phyloP scores from a whole-genome alignment of 1,140 invertebrate genomes.

The Pseudobourletiella spinata region DNA sequence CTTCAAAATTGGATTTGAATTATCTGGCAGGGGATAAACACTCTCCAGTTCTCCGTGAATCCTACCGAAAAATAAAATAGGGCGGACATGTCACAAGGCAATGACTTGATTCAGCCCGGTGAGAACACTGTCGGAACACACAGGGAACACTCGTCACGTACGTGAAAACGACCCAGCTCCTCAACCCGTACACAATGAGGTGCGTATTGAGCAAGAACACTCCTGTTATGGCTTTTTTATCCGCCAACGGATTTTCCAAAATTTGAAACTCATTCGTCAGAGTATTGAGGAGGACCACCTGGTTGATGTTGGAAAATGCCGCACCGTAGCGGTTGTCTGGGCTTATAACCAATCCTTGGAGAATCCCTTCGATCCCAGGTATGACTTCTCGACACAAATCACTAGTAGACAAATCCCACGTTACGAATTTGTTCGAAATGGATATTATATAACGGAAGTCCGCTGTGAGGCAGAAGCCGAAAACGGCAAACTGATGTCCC shows the following conservation, averaged over 20 bases:
- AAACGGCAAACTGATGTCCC: conserved; percentile 95
- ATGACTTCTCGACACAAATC: conserved; percentile 84
- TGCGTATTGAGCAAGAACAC: conserved; percentile 66
- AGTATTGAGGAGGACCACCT: conserved; percentile 75
- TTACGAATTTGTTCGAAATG: conserved; percentile 93
- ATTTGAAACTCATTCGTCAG: conserved; percentile 81
- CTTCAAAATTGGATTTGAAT: conserved; percentile 40
- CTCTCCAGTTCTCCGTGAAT: conserved; percentile 32
- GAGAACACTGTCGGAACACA: too few relatives aligned
- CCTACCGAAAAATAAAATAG: conserved; percentile 10
- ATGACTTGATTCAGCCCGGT: too few relatives aligned
- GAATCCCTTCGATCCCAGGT: conserved; percentile 65
- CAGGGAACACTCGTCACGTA: too few relatives aligned
- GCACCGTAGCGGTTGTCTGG: conserved; percentile 92
- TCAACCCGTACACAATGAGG: conserved; percentile 44
- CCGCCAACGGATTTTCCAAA: conserved; percentile 70
- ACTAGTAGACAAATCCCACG: conserved; percentile 91
- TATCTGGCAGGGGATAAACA: conserved; percentile 12
- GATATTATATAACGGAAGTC: conserved; percentile 91
- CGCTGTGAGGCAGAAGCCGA: conserved; percentile 82
- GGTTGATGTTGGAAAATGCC: conserved; percentile 94
- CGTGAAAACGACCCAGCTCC: conserved; percentile 47
- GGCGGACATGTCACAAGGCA: too few relatives aligned
- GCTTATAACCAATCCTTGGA: conserved; percentile 88
- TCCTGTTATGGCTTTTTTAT: conserved; percentile 57